These are phyloP conservation scores for Chrysochloris asiatica DNA, from an alignment of 2,113 vertebrate genomes.

Conservation along the genomic window DNA sequence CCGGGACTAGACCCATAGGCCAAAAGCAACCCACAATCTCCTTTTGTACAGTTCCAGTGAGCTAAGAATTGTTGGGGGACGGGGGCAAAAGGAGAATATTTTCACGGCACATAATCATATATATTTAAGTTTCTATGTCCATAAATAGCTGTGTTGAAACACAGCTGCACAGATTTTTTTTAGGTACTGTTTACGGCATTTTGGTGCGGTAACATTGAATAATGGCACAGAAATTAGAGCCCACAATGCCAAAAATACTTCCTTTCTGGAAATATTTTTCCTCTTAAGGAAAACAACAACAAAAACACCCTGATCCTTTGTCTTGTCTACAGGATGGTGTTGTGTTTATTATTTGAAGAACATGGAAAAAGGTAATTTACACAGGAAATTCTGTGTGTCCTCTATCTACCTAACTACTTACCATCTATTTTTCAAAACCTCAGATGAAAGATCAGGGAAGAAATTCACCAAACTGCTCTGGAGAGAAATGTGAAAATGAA, in stretches of 20 bases:
- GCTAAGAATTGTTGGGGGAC: background rate
- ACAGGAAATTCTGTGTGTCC: no score
- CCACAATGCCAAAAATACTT: background rate
- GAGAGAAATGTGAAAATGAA: background rate
- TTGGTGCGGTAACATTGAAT: background rate
- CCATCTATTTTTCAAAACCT: background rate
- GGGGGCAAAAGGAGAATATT: background rate
- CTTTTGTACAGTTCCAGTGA: background rate
- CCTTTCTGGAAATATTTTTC: background rate
- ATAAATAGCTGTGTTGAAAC: background rate
- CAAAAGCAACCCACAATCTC: background rate
- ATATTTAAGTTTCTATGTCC: slow-evolving; percentile 14
- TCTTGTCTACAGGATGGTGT: background rate
- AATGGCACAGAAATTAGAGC: background rate
- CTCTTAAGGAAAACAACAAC: background rate
- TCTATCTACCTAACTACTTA: background rate
- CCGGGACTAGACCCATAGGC: background rate
- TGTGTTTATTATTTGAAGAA: no score
- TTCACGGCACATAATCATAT: background rate
- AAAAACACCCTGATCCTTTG: background rate
- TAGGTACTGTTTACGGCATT: background rate
- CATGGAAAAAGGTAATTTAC: no score
- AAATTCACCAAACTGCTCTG: background rate
- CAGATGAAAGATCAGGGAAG: background rate
- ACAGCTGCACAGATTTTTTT: background rate